Evolutionary conservation across 2,113 vertebrate species (phyloP).

Genomic region (Lonchura striata): DNA sequence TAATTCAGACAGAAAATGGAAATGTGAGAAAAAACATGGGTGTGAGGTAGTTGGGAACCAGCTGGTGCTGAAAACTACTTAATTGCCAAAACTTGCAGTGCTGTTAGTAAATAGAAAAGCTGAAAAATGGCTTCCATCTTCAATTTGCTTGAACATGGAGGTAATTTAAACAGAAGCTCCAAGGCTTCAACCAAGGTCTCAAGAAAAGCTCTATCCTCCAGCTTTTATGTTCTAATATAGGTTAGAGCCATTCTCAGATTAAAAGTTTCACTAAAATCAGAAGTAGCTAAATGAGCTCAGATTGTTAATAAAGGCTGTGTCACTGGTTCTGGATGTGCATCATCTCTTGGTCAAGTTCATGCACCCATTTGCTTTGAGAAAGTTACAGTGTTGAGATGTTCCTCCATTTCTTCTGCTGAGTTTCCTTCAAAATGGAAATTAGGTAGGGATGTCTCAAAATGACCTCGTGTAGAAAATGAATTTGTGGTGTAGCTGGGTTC

Average conservation of each 20-base stretch:
- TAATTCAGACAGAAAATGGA: slow-evolving; percentile 56
- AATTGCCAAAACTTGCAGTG: background rate
- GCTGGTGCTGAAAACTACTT: slow-evolving; percentile 14
- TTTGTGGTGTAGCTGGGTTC: background rate
- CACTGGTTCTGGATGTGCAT: background rate
- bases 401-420: background rate
- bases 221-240: background rate
- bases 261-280: background rate
- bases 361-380: background rate
- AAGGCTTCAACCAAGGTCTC: background rate
- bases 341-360: background rate
- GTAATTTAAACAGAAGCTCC: background rate
- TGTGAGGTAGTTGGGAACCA: slow-evolving; percentile 23
- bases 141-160: background rate
- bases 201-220: background rate
- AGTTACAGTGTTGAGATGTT: background rate
- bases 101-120: background rate
- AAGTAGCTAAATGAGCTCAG: background rate
- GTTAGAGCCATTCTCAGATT: background rate
- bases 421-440: background rate
- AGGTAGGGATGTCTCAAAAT: background rate
- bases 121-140: background rate
- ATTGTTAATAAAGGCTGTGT: background rate
- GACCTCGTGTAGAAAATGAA: background rate
- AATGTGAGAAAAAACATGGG: slow-evolving; percentile 55